phyloP scores from a whole-genome alignment of 2,888 invertebrate genomes.

The Dendrolimus houi region DNA sequence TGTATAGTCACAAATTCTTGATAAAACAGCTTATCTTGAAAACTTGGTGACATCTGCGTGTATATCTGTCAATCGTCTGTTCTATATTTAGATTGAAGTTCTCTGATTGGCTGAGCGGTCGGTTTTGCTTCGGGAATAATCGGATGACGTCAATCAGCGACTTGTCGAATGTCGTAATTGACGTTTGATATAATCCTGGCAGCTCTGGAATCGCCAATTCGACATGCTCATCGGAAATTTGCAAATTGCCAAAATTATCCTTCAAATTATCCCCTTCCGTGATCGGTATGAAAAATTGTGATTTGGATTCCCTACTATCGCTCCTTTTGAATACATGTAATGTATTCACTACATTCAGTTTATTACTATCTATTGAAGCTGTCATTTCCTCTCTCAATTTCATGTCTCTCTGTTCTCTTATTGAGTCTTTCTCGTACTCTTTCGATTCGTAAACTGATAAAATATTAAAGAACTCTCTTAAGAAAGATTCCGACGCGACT shows the following conservation, averaged over 20 bases:
- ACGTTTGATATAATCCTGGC: conserved; percentile 45
- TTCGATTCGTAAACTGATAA: conserved; percentile 47
- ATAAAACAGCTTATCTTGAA: conserved; percentile 66
- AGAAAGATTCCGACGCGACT: conserved; percentile 63
- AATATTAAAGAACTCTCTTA: conserved; percentile 50
- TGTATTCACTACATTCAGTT: conserved; percentile 53
- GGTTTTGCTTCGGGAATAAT: conserved; percentile 62
- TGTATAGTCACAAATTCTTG: conserved; percentile 61
- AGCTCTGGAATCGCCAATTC: conserved; percentile 53
- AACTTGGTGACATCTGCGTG: conserved; percentile 67
- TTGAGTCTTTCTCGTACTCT: conserved; percentile 47
- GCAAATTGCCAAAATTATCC: conserved; percentile 51
- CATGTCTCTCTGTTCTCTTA: conserved; percentile 39
- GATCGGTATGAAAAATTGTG: conserved; percentile 67
- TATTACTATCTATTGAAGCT: conserved; percentile 60
- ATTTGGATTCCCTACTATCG: conserved; percentile 62
- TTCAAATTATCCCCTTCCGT: conserved; percentile 42
- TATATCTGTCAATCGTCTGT: conserved; percentile 65
- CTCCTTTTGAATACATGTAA: conserved; percentile 62
- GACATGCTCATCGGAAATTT: conserved; percentile 51
- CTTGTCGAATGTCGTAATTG: conserved; percentile 48
- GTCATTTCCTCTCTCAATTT: conserved; percentile 48
- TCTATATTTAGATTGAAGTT: conserved; percentile 56
- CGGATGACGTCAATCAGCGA: conserved; percentile 50
- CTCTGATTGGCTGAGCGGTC: conserved; percentile 68